Evolutionary conservation across 2,113 vertebrate species (phyloP).

Genomic region (Hoplias malabaricus): DNA sequence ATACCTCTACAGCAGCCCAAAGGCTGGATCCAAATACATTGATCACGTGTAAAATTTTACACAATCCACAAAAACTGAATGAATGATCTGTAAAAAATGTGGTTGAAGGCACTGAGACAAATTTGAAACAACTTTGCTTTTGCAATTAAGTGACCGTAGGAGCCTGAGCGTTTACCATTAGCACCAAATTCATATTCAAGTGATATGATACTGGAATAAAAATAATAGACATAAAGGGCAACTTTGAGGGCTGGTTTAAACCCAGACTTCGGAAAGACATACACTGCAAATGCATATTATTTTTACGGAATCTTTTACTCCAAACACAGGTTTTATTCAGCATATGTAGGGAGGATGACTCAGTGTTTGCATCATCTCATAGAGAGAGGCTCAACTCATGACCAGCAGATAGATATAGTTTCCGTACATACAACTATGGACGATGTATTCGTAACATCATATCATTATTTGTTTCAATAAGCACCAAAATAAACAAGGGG

Average conservation of each 20-base stretch:
- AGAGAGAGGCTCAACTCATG: not conserved
- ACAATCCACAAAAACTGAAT: too few species aligned
- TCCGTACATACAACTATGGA: not conserved
- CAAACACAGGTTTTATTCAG: not conserved
- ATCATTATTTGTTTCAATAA: too few species aligned
- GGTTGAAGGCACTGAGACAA: constrained; percentile 9
- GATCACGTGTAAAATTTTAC: constrained; percentile 21
- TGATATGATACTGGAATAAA: constrained; percentile 31
- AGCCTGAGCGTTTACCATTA: constrained; percentile 48
- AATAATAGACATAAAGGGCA: not conserved
- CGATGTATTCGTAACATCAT: too few species aligned
- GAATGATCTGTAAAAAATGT: constrained; percentile 42
- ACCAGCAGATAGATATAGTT: not conserved
- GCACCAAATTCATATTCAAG: constrained; percentile 56
- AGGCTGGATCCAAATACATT: constrained; percentile 39
- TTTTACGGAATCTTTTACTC: not conserved
- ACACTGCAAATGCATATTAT: not conserved
- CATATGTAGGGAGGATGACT: not conserved
- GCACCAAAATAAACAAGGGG: not conserved
- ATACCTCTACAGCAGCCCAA: constrained; percentile 58
- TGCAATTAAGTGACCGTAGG: constrained; percentile 24
- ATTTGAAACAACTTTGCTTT: constrained; percentile 20
- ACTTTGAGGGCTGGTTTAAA: not conserved
- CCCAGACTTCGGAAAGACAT: not conserved
- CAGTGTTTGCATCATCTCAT: not conserved